Base-by-base conservation (phyloP, 1,140 invertebrate species). In the Pachypeltis micranthus region DNA sequence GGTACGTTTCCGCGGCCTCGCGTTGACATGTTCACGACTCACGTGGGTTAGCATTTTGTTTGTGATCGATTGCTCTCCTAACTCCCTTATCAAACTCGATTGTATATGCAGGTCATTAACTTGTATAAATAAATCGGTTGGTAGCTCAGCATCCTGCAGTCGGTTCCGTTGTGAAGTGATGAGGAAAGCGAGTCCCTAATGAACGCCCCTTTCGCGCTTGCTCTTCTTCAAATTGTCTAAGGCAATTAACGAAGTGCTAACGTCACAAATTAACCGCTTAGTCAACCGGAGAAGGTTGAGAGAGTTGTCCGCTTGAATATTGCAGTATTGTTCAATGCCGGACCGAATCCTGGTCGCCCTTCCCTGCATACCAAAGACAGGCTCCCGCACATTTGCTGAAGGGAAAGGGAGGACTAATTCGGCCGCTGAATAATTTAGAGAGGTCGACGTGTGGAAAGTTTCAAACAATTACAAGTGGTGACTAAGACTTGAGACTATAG, bases 161-260 rank as follows among this genome's bases (percentile, higher is more conserved):
- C 4, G 25, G 24, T 57, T 24, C 7, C 47, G 14, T 25, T 25
- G 57, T 19, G 16, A 7, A n/a, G 16, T 23, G 29, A 59, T 59
- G 57, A 25, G 29, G 27, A 29, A 28, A 34, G 16, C 27, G 16
- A 23, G 29, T n/a, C 57, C 57, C 57, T 51, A 51, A 51, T 51
- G 47, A 51, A 51, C 7, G 47, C 10, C 19, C 47, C 47, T 4
- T 21, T 10, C 10, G 7, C 47, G 4, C 7, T 51, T 21, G 7
- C 47, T 51, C 19, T 21, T 51, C 47, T 59, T 59, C 57, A 59
- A 59, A 59, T 59, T 59, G 57, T 59, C 57, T 59, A 59, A 59
- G 57, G 57, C 57, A 59, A 59, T 59, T 59, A 59, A n/a, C 57
- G 31, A 59, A 59, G 57, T 59, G 57, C 57, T 59, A 59, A 59